phyloP scores from a whole-genome alignment of 2,113 vertebrate species.

The Hucho hucho region DNA sequence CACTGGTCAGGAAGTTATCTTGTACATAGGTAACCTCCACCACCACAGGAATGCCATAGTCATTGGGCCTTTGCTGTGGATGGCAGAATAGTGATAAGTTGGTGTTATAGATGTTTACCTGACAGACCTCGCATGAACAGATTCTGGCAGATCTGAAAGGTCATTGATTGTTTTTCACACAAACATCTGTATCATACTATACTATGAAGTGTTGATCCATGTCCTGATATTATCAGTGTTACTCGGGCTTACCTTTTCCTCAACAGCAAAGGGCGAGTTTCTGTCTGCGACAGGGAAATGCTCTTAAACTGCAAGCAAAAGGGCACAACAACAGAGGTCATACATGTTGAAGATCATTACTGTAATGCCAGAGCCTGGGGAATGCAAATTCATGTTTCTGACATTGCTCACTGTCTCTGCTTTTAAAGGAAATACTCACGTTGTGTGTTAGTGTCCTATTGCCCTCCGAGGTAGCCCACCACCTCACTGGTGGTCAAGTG shows the following conservation, averaged over 20 bases:
- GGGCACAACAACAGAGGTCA: neutral
- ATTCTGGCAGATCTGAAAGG: constrained; percentile 89
- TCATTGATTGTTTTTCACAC: neutral
- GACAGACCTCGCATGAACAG: constrained; percentile 90
- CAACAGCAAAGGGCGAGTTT: constrained; percentile 76
- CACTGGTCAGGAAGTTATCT: constrained; percentile 92
- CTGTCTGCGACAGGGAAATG: constrained; percentile 89
- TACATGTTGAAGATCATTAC: neutral
- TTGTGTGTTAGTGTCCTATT: constrained; percentile 94
- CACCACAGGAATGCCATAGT: constrained; percentile 93
- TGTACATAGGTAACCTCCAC: constrained; percentile 93
- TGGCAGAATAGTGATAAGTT: neutral
- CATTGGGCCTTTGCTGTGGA: constrained; percentile 88
- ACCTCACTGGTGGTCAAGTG: constrained; percentile 93
- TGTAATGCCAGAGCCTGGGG: neutral
- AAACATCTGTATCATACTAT: neutral
- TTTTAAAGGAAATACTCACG: constrained; percentile 66
- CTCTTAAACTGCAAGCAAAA: constrained; percentile 79
- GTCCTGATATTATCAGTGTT: neutral
- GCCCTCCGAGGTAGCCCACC: constrained; percentile 91
- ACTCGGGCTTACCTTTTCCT: constrained; percentile 84
- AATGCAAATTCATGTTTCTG: neutral
- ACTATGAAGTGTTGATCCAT: too few relatives aligned
- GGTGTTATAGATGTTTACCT: neutral
- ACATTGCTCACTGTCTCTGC: too few relatives aligned